Evolutionary conservation across 2,888 invertebrate species (phyloP), one percentile per base, ranked within the genome.

Genomic region (Herminia tarsipennalis): DNA sequence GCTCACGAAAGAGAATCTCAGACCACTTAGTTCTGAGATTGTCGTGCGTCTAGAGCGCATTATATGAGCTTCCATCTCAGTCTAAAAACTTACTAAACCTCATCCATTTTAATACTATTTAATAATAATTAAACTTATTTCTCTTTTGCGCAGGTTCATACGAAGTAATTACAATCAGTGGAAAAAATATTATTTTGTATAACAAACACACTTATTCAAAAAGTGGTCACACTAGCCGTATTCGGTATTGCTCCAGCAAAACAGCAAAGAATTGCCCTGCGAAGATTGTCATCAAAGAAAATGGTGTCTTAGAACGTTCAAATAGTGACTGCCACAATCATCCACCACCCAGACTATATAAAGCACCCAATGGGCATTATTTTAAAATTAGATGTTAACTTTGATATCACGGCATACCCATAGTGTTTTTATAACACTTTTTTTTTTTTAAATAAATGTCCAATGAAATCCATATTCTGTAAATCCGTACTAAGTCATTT

Each of bases 231-330:
- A 38, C 32, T 0, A 9, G 8, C 4, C 9, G 13, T 10, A 34
- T 37, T 14, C 45, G 35, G 17, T 62, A 51, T 9, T 62, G 62
- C 20, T 59, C 60, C 3, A 49, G 55, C 13, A 64, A 41, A 13
- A 0, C 16, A 0, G 45, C 52, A 5, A 47, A 16, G 29, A 14
- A 40, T 5, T 62, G 62, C 12, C 56, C 22, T 10, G 62, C 52
- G 1, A 62, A 52, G 18, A 27, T 62, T 1, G 16, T 16, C 5
- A 14, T 62, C 5, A 20, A 44, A 2, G 43, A 40, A 1, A 43
- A 64, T 30, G 36, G 60, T 1, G 42, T 13, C 21, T 1, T 57
- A 3, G 25, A 18, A 24, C 34, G 14, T 18, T 12, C 16, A 2
- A 5, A 27, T 12, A 2, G 5, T 0, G 38, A 20, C 10, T 6